These are phyloP conservation scores for Lithophane leautieri DNA, from an alignment of 2,888 invertebrate genomes.

Conservation along the genomic window DNA sequence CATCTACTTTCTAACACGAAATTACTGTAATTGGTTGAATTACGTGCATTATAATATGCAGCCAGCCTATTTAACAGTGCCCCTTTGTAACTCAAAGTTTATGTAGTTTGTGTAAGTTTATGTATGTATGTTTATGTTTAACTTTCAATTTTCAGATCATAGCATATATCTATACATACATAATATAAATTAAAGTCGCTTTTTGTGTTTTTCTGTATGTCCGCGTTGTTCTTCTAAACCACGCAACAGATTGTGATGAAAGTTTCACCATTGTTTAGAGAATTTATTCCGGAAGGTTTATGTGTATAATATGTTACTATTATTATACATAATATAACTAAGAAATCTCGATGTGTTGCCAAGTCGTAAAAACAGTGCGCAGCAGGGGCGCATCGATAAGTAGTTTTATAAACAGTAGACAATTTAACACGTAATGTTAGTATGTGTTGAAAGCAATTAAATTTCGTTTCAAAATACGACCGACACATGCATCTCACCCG, in stretches of 20 bases:
- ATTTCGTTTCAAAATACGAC: slow-evolving; percentile 13
- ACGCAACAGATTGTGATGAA: background rate
- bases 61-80: slow-evolving; percentile 24
- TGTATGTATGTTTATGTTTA: too few relatives aligned
- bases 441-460: slow-evolving; percentile 27
- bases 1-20: slow-evolving; percentile 52
- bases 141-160: slow-evolving; percentile 10
- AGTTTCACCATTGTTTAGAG: background rate
- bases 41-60: slow-evolving; percentile 38
- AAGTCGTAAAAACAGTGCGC: background rate
- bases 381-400: background rate
- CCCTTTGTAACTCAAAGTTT: slow-evolving; percentile 15
- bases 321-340: too few relatives aligned
- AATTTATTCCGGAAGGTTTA: background rate
- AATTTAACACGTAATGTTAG: too few relatives aligned
- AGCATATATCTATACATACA: too few relatives aligned
- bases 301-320: too few relatives aligned
- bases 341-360: too few relatives aligned
- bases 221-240: background rate
- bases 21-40: slow-evolving; percentile 52
- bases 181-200: too few relatives aligned
- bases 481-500: slow-evolving; percentile 1
- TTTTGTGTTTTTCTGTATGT: background rate
- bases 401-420: background rate
- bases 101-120: too few relatives aligned